Base-by-base conservation (phyloP, 2,113 vertebrate species). In the Sylvilagus bachmani region DNA sequence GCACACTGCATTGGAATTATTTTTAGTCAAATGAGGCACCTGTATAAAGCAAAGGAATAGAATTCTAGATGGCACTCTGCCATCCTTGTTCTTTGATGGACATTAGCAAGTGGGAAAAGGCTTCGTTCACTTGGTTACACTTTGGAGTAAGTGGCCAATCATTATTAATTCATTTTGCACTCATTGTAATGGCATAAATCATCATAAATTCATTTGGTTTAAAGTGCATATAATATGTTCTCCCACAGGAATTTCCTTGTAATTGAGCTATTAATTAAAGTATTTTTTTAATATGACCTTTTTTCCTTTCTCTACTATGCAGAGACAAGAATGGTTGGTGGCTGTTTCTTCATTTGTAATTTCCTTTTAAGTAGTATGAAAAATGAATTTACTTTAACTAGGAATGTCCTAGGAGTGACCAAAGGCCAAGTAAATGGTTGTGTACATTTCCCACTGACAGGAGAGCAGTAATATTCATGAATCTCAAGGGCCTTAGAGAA, bases 141-240 rank as follows among this genome's bases (percentile, higher is more conserved):
- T 96, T 97, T 96, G 95, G 95, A 97, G 95, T 97, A 97, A 98
- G 96, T 97, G 91, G 95, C 94, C 97, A 96, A 95, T 98, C 97
- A 98, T 98, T 98, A 98, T 98, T 98, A 98, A 98, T 98, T 98
- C 98, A 98, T 98, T 96, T 96, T 93, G 95, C 70, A 93, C 92
- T 97, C 95, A 91, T 98, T 97, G 94, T 97, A 95, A 97, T 97
- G 96, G 86, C 92, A 97, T 96, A 98, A 98, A 97, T 98, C 97
- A 97, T 97, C 96, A 97, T 96, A 96, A 97, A 97, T 95, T 97
- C 92, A 84, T 96, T 96, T 97, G 85, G 87, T 93, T 97, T 97
- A 97, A 98, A 98, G 95, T 93, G 97, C 96, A 92, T 97, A 96
- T 96, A 97, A 96, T 98, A 96, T 96, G 89, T 96, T 94, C 87